Conservation (phyloP, 2,797 vertebrate species). For the Caiman crocodilus region DNA sequence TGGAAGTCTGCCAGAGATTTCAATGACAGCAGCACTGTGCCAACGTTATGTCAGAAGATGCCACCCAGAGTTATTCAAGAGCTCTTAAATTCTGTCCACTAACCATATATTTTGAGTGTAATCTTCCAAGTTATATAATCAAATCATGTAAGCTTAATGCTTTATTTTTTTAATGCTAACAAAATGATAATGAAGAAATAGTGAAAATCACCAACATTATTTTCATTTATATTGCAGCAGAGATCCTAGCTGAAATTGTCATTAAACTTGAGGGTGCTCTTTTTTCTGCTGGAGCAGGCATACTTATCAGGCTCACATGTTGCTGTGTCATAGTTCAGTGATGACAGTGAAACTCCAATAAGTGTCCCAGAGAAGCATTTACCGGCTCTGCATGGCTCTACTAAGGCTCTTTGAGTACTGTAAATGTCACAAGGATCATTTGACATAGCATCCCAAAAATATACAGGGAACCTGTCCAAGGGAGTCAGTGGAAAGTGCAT, state of each 20-base stretch:
- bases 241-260: background rate
- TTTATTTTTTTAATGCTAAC: background rate
- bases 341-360: slow-evolving; percentile 37
- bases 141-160: background rate
- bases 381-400: slow-evolving; percentile 24
- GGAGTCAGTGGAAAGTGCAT: slow-evolving; percentile 10
- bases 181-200: background rate
- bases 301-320: background rate
- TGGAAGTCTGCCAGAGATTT: background rate
- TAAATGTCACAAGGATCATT: slow-evolving; percentile 67
- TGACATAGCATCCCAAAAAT: slow-evolving; percentile 74
- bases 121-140: background rate
- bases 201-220: fast-evolving
- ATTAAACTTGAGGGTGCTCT: background rate
- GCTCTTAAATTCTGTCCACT: background rate
- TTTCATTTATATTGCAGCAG: background rate
- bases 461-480: slow-evolving; percentile 56
- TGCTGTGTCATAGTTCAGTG: slow-evolving; percentile 11
- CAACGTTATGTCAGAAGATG: background rate
- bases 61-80: background rate
- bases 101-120: background rate
- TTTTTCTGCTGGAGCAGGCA: slow-evolving; percentile 36
- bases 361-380: slow-evolving; percentile 49
- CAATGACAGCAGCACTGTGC: background rate
- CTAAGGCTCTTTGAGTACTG: slow-evolving; percentile 38